Evolutionary conservation across 2,797 vertebrate species (phyloP).

Genomic region (Micromesistius poutassou): DNA sequence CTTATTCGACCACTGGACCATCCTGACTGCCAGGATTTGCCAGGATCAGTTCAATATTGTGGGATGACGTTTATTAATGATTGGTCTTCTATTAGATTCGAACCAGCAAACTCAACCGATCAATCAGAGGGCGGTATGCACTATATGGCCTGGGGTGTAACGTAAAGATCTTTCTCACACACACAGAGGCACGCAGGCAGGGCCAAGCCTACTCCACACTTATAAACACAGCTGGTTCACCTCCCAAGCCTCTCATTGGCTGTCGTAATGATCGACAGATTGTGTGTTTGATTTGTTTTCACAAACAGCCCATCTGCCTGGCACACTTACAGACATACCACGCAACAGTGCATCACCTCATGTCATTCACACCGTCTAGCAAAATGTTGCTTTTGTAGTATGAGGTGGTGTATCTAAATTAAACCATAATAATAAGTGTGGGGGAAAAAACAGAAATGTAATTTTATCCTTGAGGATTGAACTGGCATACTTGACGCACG

Average conservation of each 20-base stretch:
- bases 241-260: background rate
- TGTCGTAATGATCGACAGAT: background rate
- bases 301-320: background rate
- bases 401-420: background rate
- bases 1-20: no score
- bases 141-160: background rate
- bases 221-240: background rate
- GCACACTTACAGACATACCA: no score
- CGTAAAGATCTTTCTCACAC: background rate
- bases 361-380: background rate
- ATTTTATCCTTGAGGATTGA: no score
- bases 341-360: no score
- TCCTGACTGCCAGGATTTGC: background rate
- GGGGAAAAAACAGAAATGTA: no score
- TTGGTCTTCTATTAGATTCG: background rate
- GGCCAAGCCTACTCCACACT: background rate
- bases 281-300: background rate
- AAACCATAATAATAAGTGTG: no score
- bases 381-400: background rate
- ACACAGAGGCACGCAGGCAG: background rate
- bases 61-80: background rate
- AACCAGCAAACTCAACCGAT: background rate
- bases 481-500: no score
- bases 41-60: background rate
- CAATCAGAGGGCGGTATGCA: background rate